These are phyloP conservation scores for Pinctada fucata DNA, from an alignment of 2,888 invertebrate genomes.

Conservation along the genomic window DNA sequence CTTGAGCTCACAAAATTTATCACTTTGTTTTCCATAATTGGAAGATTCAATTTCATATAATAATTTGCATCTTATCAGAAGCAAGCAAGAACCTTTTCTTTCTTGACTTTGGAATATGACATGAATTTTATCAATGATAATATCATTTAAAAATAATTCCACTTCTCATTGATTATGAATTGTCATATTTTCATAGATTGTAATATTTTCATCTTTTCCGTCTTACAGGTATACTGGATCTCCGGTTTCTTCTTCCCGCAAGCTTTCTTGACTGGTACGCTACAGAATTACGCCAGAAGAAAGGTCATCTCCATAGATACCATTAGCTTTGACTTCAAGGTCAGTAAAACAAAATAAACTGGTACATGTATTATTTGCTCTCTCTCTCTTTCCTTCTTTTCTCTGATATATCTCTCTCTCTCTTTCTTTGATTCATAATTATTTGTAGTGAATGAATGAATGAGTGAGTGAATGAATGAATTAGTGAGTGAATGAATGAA, in stretches of 20 bases:
- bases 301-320: conserved; percentile 77
- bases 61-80: no score
- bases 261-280: conserved; percentile 77
- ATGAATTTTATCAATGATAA: no score
- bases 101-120: no score
- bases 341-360: conserved; percentile 41
- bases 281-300: conserved; percentile 77
- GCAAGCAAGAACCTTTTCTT: no score
- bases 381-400: neutral
- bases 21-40: no score
- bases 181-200: neutral
- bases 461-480: no score
- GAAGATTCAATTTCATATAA: no score
- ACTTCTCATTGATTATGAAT: no score
- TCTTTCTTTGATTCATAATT: neutral
- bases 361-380: neutral
- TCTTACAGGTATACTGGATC: conserved; percentile 76
- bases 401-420: conserved; percentile 3
- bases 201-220: conserved; percentile 1
- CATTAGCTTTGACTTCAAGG: conserved; percentile 76
- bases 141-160: no score
- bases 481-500: neutral
- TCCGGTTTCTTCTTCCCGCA: conserved; percentile 81
- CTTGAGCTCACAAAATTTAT: no score
- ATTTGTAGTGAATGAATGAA: neutral